Evolutionary conservation across 2,113 vertebrate species (phyloP).

Genomic region (Chaetops frenatus): DNA sequence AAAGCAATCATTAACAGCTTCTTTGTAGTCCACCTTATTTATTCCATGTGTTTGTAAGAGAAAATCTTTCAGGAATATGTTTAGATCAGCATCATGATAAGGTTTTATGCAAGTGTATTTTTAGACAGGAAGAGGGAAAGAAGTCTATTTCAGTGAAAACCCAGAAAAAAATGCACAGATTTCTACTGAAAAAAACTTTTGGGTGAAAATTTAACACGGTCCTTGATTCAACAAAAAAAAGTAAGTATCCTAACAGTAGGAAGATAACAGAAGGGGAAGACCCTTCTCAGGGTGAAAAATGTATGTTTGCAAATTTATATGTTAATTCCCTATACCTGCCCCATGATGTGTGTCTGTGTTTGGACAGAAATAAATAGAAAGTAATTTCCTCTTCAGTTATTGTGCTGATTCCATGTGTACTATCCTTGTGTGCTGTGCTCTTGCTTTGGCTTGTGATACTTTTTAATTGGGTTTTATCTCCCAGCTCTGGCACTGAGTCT

Average conservation of each 20-base stretch:
- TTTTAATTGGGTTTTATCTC: background rate
- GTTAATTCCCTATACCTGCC: background rate
- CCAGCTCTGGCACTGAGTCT: background rate
- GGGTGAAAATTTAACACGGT: background rate
- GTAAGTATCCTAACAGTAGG: background rate
- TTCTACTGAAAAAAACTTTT: background rate
- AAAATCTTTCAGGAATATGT: background rate
- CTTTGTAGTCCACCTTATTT: background rate
- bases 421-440: background rate
- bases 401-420: background rate
- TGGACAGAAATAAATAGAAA: background rate
- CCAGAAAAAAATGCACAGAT: background rate
- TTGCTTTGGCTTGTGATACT: background rate
- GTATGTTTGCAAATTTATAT: background rate
- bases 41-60: background rate
- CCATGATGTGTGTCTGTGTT: background rate
- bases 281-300: background rate
- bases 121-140: background rate
- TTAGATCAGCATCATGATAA: background rate
- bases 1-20: background rate
- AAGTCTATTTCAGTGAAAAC: background rate
- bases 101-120: background rate
- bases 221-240: background rate
- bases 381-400: background rate
- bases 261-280: background rate